Percentiles rank a stretch among this genome's conserved stretches.
phyloP scores from a whole-genome alignment of 2,113 vertebrate species.

The Argyrosomus japonicus region DNA sequence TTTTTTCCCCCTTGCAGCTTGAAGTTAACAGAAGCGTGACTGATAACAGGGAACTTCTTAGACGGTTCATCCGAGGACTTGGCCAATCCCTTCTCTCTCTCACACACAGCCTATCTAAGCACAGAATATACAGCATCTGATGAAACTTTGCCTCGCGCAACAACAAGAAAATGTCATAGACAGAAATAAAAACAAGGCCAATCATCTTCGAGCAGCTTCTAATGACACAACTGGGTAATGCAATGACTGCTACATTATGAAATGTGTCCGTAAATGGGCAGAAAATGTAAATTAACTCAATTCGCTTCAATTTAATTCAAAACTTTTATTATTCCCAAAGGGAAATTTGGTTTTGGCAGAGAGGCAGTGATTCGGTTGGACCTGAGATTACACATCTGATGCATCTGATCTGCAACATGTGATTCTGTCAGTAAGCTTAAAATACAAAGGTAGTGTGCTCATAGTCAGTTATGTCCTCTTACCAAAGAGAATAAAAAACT shows the following conservation, averaged over 20 bases:
- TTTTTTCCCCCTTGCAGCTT: conserved; percentile 1
- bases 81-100: conserved; percentile 21
- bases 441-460: not conserved
- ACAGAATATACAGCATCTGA: conserved; percentile 46
- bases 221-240: conserved; percentile 17
- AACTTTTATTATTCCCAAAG: conserved; percentile 27
- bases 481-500: not conserved
- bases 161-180: conserved; percentile 35
- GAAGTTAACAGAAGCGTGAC: conserved; percentile 65
- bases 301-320: conserved; percentile 42
- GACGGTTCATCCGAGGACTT: conserved; percentile 58
- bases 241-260: conserved; percentile 18
- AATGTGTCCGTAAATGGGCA: conserved; percentile 11
- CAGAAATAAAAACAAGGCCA: conserved; percentile 43
- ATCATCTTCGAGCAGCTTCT: conserved; percentile 22
- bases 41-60: conserved; percentile 64
- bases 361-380: not conserved
- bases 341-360: conserved; percentile 25
- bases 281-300: conserved; percentile 38
- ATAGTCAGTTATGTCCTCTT: not conserved
- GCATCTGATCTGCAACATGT: not conserved
- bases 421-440: not conserved
- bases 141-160: conserved; percentile 33
- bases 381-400: not conserved
- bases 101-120: conserved; percentile 19